These are phyloP conservation scores for Cheilosia vulpina DNA, from an alignment of 2,888 invertebrate species.

Conservation along the genomic window DNA sequence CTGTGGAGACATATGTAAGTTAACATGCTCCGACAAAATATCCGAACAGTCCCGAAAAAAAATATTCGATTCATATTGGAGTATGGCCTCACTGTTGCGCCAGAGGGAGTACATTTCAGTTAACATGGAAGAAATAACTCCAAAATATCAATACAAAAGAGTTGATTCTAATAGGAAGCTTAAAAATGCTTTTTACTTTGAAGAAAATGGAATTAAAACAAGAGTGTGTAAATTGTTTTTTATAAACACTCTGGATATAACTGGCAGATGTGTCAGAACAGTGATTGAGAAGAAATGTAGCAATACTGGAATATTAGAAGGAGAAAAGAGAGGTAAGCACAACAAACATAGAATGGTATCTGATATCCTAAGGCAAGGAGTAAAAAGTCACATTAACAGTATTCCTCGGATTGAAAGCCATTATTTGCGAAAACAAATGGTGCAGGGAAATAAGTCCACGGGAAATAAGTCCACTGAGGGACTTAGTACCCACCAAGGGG, in stretches of 20 bases:
- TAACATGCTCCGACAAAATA: slow-evolving; percentile 5
- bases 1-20: slow-evolving; percentile 6
- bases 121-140: background rate
- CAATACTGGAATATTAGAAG: background rate
- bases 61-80: slow-evolving; percentile 5
- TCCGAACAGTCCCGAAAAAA: background rate
- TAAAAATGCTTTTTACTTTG: slow-evolving; percentile 5
- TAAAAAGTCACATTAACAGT: slow-evolving; percentile 7
- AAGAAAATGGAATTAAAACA: background rate
- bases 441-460: no score
- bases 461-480: no score
- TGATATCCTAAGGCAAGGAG: background rate
- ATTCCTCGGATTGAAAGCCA: background rate
- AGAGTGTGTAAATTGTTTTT: slow-evolving; percentile 7
- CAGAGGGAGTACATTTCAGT: slow-evolving; percentile 3
- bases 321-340: slow-evolving; percentile 6
- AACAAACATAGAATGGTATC: background rate
- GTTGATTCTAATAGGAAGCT: slow-evolving; percentile 5
- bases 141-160: slow-evolving; percentile 16
- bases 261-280: slow-evolving; percentile 2
- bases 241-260: slow-evolving; percentile 5
- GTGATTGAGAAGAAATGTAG: slow-evolving; percentile 1
- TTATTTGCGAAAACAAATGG: no score
- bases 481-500: no score
- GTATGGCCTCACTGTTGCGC: slow-evolving; percentile 6